These are phyloP conservation scores for Eriocheir sinensis DNA, from an alignment of 1,140 invertebrate species.

Conservation along the genomic window DNA sequence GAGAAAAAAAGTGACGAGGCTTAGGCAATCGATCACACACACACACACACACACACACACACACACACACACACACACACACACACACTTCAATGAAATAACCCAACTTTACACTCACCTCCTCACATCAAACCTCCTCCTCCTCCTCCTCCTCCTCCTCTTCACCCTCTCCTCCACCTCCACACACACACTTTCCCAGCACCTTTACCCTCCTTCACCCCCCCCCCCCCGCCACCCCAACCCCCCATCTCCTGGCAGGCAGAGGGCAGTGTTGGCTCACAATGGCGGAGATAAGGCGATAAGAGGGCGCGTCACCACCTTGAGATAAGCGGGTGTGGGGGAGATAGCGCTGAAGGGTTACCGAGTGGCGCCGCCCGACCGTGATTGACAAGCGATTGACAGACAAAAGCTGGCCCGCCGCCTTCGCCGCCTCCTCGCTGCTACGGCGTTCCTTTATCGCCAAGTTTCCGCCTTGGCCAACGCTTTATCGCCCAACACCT, in stretches of 20 bases:
- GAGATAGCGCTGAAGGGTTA: slow-evolving; percentile 76
- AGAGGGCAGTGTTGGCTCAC: slow-evolving; percentile 61
- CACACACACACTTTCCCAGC: background rate
- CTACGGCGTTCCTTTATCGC: slow-evolving; percentile 49
- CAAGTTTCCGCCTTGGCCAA: slow-evolving; percentile 45
- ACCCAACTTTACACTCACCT: background rate
- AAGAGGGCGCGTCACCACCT: slow-evolving; percentile 70
- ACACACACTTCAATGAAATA: background rate
- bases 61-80: background rate
- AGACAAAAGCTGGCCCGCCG: slow-evolving; percentile 63
- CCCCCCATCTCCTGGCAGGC: background rate
- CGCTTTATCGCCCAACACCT: slow-evolving; percentile 59
- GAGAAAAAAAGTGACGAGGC: too few relatives aligned
- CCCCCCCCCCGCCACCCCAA: background rate
- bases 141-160: too few relatives aligned
- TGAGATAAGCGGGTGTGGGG: slow-evolving; percentile 71
- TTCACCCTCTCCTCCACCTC: too few relatives aligned
- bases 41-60: too few relatives aligned
- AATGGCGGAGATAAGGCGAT: slow-evolving; percentile 59
- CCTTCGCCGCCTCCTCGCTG: slow-evolving; percentile 36
- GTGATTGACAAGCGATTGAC: slow-evolving; percentile 75
- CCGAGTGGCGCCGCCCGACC: slow-evolving; percentile 59
- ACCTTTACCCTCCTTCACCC: background rate
- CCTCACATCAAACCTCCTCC: background rate
- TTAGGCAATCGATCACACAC: too few relatives aligned